Conservation (phyloP, 2,888 invertebrate species). For the Malachius bipustulatus region DNA sequence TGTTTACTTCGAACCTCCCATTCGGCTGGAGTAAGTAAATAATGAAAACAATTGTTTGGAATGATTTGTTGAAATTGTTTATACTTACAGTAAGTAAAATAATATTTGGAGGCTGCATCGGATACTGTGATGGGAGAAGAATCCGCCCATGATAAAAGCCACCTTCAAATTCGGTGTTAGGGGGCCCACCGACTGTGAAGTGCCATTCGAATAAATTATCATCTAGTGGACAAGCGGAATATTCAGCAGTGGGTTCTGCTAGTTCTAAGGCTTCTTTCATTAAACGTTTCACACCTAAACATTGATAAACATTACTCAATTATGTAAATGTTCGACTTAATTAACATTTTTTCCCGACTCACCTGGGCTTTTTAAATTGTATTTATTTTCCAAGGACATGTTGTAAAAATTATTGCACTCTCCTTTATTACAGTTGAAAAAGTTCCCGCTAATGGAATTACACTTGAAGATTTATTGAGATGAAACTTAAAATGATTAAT, state of each 20-base stretch:
- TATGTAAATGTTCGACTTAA: background rate
- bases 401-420: no score
- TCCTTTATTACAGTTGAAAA: no score
- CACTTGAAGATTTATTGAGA: no score
- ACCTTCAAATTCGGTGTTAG: constrained; percentile 76
- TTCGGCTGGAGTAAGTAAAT: constrained; percentile 53
- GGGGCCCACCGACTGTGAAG: constrained; percentile 85
- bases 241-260: constrained; percentile 77
- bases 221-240: constrained; percentile 78
- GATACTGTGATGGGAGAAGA: constrained; percentile 83
- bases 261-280: constrained; percentile 87
- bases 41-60: background rate
- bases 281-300: constrained; percentile 76
- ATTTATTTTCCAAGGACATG: constrained; percentile 44
- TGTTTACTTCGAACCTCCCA: constrained; percentile 85
- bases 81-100: constrained; percentile 76
- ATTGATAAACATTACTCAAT: constrained; percentile 7
- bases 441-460: no score
- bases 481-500: no score
- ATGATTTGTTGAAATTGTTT: background rate
- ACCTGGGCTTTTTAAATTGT: constrained; percentile 51
- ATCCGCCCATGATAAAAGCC: constrained; percentile 91
- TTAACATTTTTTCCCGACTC: constrained; percentile 19
- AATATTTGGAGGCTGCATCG: constrained; percentile 95
- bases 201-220: constrained; percentile 98